phyloP scores from a whole-genome alignment of 1,140 invertebrate species.

The Rhyacophila brunnea region DNA sequence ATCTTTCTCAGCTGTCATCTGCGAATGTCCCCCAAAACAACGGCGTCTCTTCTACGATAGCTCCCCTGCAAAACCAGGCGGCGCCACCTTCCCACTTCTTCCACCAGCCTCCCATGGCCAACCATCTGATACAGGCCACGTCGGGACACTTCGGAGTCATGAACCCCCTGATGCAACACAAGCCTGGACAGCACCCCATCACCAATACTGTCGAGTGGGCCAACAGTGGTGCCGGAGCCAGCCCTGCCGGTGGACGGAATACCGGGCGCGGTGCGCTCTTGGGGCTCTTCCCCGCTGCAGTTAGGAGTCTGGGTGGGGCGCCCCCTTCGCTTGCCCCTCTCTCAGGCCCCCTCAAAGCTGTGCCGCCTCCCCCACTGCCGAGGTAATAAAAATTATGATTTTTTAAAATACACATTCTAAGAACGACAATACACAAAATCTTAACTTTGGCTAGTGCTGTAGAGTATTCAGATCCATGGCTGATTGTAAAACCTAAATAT shows the following conservation, averaged over 20 bases:
- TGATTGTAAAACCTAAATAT: too few species aligned
- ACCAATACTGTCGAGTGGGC: neutral
- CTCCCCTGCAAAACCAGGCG: neutral
- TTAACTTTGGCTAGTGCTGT: too few species aligned
- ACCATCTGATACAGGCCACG: neutral
- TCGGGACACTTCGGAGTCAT: neutral
- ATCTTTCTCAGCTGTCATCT: too few species aligned
- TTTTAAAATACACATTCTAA: too few species aligned
- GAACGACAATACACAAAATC: too few species aligned
- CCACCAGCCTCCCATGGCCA: too few species aligned
- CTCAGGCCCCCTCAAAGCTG: conserved; percentile 58
- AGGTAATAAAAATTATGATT: conserved; percentile 39
- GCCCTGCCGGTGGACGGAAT: conserved; percentile 6
- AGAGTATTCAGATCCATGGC: too few species aligned
- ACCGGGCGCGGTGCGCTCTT: conserved; percentile 17
- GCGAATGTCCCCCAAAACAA: too few species aligned
- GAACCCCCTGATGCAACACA: neutral
- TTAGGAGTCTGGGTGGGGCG: conserved; percentile 26
- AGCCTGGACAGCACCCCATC: too few species aligned
- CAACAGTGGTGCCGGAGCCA: neutral
- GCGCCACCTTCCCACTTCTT: neutral
- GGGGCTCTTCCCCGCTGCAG: conserved; percentile 27
- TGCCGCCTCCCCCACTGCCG: conserved; percentile 67
- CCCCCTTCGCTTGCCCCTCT: conserved; percentile 49
- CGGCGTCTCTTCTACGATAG: too few species aligned